phyloP scores from a whole-genome alignment of 37 sponge, comb jelly and placozoan species.

The Theonella swinhoei region DNA sequence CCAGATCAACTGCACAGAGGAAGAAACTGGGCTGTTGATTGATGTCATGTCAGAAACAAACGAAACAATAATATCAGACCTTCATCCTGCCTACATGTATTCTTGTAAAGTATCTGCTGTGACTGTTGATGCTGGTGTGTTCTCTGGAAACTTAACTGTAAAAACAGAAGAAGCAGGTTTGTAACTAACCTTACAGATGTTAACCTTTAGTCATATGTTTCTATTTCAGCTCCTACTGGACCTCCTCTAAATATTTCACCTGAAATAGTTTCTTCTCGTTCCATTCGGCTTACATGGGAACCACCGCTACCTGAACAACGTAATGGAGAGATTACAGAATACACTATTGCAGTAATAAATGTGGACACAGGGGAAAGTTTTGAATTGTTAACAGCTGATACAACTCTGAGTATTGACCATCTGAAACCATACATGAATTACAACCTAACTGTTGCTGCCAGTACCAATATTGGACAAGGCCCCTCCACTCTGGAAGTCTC shows the following conservation, averaged over 20 bases:
- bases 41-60: neutral
- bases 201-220: neutral
- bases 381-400: neutral
- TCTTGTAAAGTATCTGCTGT: conserved; percentile 9
- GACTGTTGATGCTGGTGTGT: conserved; percentile 9
- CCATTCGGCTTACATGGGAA: conserved; percentile 1
- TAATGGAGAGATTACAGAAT: conserved; percentile 8
- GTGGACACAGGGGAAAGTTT: neutral
- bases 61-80: neutral
- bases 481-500: neutral
- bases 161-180: neutral
- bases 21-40: neutral
- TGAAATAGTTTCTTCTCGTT: neutral
- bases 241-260: conserved; percentile 4
- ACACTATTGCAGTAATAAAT: neutral
- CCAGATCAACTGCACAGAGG: conserved; percentile 2
- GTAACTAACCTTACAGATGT: neutral
- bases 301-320: conserved; percentile 5
- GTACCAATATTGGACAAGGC: conserved; percentile 2
- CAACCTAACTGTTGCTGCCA: conserved; percentile 1
- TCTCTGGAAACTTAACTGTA: neutral
- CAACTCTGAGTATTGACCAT: neutral
- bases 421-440: conserved; percentile 1
- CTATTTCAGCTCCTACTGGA: conserved; percentile 2
- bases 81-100: conserved; percentile 7